A percentile compares a stretch with the other conserved stretches of the same genome.
phyloP scores from a whole-genome alignment of 1,140 invertebrate genomes.

The Zelostemma sp. region DNA sequence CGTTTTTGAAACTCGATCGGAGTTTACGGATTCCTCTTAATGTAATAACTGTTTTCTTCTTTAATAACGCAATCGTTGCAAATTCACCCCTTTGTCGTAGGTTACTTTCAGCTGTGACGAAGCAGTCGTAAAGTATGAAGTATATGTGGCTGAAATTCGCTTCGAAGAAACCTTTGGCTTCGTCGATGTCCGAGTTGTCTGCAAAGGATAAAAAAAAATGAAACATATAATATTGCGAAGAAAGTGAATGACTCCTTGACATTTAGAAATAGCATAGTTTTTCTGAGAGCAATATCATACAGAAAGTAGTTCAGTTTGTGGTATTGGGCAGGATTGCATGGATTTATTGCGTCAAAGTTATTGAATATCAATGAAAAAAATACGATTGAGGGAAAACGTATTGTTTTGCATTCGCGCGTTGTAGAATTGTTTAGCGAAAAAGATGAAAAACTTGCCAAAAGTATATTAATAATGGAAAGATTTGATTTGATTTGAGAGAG shows the following conservation, averaged over 20 bases:
- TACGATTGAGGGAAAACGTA: too few relatives aligned
- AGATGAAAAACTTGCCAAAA: too few relatives aligned
- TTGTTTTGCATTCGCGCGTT: too few relatives aligned
- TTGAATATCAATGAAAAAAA: too few relatives aligned
- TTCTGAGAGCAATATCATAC: too few relatives aligned
- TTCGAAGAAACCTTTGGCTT: conserved; percentile 94
- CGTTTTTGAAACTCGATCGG: too few relatives aligned
- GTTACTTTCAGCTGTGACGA: conserved; percentile 90
- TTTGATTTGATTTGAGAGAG: conserved; percentile 12
- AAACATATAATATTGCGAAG: too few relatives aligned
- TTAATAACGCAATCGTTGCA: conserved; percentile 5
- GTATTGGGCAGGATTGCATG: conserved; percentile 16
- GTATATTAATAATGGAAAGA: not conserved
- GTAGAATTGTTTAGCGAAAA: too few relatives aligned
- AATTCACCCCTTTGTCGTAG: conserved; percentile 89
- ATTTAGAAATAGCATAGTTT: too few relatives aligned
- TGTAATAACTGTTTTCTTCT: not conserved
- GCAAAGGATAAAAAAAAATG: conserved; percentile 65
- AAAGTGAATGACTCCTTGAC: too few relatives aligned
- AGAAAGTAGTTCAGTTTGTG: conserved; percentile 5
- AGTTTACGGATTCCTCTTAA: not conserved
- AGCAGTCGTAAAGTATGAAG: conserved; percentile 95
- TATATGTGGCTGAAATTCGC: conserved; percentile 95
- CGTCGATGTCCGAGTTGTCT: conserved; percentile 92
- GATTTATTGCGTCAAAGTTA: conserved; percentile 24